A percentile compares a stretch with the other conserved stretches of the same genome.
Evolutionary conservation across 2,113 vertebrate species (phyloP).

Genomic region (Psophia crepitans): DNA sequence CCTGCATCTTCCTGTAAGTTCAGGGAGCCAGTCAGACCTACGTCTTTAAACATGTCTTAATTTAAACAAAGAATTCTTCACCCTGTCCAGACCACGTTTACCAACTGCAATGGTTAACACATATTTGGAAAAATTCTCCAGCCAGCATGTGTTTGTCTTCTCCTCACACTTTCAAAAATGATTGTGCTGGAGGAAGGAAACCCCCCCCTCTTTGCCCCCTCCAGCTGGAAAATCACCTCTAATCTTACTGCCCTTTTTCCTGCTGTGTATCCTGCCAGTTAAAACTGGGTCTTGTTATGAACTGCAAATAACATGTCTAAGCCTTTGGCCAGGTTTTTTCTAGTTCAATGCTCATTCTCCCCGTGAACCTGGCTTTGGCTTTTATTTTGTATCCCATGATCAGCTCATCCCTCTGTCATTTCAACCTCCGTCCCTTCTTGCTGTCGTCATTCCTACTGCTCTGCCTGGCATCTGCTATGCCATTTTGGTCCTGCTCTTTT

Average conservation of each 20-base stretch:
- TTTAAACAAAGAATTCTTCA: not conserved
- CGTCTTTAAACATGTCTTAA: no score
- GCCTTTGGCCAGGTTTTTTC: not conserved
- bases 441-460: not conserved
- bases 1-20: not conserved
- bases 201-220: not conserved
- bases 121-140: not conserved
- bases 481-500: not conserved
- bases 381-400: not conserved
- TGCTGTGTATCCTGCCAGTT: constrained; percentile 9
- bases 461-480: not conserved
- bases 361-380: not conserved
- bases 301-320: not conserved
- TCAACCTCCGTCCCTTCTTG: not conserved
- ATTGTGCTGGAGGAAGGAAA: constrained; percentile 36
- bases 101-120: not conserved
- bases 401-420: not conserved
- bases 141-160: not conserved
- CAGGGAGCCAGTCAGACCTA: not conserved
- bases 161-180: not conserved
- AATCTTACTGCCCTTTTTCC: constrained; percentile 4
- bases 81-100: not conserved
- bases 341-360: not conserved
- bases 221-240: constrained; percentile 25
- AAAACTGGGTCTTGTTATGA: not conserved